Conservation (phyloP, 2,888 invertebrate species). For the Athalia cordata region DNA sequence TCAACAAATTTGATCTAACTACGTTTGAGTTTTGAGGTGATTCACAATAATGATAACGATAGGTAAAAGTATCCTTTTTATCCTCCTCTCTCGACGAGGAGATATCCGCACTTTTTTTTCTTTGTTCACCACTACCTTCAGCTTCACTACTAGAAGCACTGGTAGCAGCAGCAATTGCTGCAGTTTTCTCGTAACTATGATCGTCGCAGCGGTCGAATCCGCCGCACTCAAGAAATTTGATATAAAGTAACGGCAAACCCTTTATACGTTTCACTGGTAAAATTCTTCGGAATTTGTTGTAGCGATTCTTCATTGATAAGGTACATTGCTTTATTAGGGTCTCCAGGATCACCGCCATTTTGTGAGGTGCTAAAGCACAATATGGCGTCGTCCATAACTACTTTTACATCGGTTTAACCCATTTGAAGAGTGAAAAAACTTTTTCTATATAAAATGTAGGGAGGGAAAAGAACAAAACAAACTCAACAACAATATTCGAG, state of each 20-base stretch:
- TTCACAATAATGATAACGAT: background rate
- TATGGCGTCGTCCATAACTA: slow-evolving; percentile 49
- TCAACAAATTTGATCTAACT: slow-evolving; percentile 22
- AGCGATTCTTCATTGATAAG: too few relatives aligned
- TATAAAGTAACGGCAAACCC: background rate
- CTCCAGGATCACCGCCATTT: slow-evolving; percentile 47
- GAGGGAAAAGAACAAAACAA: too few relatives aligned
- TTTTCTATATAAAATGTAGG: background rate
- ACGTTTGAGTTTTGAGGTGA: background rate
- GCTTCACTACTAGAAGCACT: too few relatives aligned
- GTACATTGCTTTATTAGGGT: slow-evolving; percentile 34
- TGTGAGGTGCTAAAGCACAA: slow-evolving; percentile 37
- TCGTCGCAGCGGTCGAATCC: too few relatives aligned
- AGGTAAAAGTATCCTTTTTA: slow-evolving; percentile 22
- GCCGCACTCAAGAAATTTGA: slow-evolving; percentile 25
- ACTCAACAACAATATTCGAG: too few relatives aligned
- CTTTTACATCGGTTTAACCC: slow-evolving; percentile 47
- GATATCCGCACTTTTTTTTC: slow-evolving; percentile 8
- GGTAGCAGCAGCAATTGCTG: too few relatives aligned
- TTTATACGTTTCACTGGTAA: background rate
- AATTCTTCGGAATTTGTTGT: slow-evolving; percentile 1
- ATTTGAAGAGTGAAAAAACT: slow-evolving; percentile 39
- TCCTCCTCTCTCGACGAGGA: slow-evolving; percentile 26
- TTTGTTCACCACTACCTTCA: background rate
- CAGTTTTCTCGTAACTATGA: too few relatives aligned